A percentile compares a stretch with the other conserved stretches of the same genome.
Conservation (phyloP, 64 coral and sea anemone species). For the Stichodactyla helianthus region DNA sequence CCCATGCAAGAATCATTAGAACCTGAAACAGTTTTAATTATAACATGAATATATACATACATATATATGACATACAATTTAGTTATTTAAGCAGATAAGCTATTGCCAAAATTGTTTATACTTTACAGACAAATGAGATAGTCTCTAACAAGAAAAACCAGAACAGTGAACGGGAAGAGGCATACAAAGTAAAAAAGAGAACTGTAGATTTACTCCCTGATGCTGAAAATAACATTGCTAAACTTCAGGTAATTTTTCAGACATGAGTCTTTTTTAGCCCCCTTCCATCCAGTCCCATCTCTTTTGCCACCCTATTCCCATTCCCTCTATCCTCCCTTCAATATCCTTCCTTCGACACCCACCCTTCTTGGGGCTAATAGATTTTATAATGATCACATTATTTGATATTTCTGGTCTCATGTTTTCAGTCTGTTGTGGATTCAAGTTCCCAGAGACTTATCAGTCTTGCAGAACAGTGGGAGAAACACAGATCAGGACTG, state of each 20-base stretch:
- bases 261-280: neutral
- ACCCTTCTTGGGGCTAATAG: neutral
- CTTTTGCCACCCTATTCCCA: neutral
- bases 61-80: too few species aligned
- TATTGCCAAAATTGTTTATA: neutral
- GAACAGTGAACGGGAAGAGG: slow-evolving; percentile 83
- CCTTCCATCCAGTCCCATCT: neutral
- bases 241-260: slow-evolving; percentile 67
- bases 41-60: too few species aligned
- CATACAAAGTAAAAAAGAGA: slow-evolving; percentile 96
- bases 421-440: slow-evolving; percentile 56
- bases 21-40: too few species aligned
- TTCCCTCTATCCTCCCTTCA: neutral
- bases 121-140: slow-evolving; percentile 69
- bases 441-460: slow-evolving; percentile 84
- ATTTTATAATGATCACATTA: neutral
- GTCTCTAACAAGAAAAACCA: slow-evolving; percentile 37
- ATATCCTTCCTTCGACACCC: neutral
- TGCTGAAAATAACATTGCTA: slow-evolving; percentile 95
- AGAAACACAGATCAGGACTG: slow-evolving; percentile 77
- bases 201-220: slow-evolving; percentile 91
- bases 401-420: neutral
- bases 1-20: too few species aligned
- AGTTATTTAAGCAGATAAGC: neutral
- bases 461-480: slow-evolving; percentile 91